Percentiles rank a stretch among this genome's conserved stretches.
Conservation (phyloP, 35 echinoderm and acorn worm genomes). For the Nesometra sesokonis region DNA sequence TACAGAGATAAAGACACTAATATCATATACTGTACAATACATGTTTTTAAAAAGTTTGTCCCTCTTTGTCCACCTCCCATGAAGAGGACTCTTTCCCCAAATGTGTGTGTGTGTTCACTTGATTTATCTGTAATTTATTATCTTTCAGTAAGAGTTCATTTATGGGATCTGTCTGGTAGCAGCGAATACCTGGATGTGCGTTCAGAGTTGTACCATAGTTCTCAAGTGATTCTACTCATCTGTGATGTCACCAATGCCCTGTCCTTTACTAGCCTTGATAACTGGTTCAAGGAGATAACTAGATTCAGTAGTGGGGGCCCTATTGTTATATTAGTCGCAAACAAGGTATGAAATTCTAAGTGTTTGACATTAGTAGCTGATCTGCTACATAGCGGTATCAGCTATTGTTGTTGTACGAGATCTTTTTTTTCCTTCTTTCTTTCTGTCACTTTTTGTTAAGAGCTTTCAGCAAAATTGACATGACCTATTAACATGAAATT, state of each 20-base stretch:
- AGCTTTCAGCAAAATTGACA: too few species aligned
- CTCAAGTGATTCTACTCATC: conserved; percentile 55
- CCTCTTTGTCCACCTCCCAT: too few species aligned
- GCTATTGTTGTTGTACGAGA: too few species aligned
- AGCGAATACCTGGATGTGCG: conserved; percentile 66
- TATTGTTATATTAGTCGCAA: conserved; percentile 51
- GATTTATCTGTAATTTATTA: background rate
- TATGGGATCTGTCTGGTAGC: conserved; percentile 86
- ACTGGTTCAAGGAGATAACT: conserved; percentile 54
- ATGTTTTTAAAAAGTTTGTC: background rate
- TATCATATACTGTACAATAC: too few species aligned
- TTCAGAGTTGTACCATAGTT: conserved; percentile 52
- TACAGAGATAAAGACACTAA: too few species aligned
- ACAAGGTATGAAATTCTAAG: conserved; percentile 35
- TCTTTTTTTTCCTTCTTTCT: too few species aligned
- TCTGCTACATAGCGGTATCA: too few species aligned
- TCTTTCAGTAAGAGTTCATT: conserved; percentile 65
- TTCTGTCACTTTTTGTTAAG: too few species aligned
- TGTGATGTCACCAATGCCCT: conserved; percentile 70
- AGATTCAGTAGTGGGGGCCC: conserved; percentile 8
- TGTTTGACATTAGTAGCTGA: too few species aligned
- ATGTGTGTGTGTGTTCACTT: too few species aligned
- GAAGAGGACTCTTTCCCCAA: too few species aligned
- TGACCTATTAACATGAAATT: too few species aligned
- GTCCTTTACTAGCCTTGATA: conserved; percentile 78